Base-by-base conservation (phyloP, 2,797 vertebrate species). In the Schizopygopsis malacanthus region DNA sequence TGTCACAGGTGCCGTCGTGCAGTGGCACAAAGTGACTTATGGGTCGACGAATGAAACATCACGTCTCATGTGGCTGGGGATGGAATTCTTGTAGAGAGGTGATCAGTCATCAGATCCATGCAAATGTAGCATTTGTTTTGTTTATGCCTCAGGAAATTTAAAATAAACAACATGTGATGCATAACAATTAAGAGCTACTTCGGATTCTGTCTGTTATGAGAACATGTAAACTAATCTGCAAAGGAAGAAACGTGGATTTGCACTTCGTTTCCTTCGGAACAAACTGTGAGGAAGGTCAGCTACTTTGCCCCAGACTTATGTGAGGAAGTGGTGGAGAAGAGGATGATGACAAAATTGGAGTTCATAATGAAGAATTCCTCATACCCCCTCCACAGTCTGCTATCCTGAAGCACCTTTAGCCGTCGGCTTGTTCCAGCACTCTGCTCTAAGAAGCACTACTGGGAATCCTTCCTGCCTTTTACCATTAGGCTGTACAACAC, bases 121-220 rank as follows among this genome's bases (percentile, higher is more conserved):
- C 71, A 86, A 86, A 88, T 82, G 82, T 82, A 70, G 85, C 54
- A 50, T 78, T 82, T 81, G 61, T 78, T 79, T 86, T 79, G 82
- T 88, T 87, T 86, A 88, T 56, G 85, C 82, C 70, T 85, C 33
- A 77, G 84, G 88, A 79, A 78, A 82, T 43, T 37, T 56, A 22
- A 37, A 67, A 85, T 73, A 84, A 85, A 67, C 20, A 69, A 76
- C 79, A 84, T 33, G 41, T 43, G 72, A 88, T 82, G 81, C 50
- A 83, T 87, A 83, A 70, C 85, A 59, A 83, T 86, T 85, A 85
- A 80, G 78, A 75, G 69, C 20, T 52, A 47, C 28, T 73, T 81
- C 13, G 78, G 7, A 61, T 61, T 47, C 70, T 73, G 69, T 81
- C 78, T 85, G 78, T 20, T 81, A 41, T 85, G 56, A 81, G 67